Base-by-base conservation (phyloP, 1,140 invertebrate genomes). In the Drosophila paulistorum region DNA sequence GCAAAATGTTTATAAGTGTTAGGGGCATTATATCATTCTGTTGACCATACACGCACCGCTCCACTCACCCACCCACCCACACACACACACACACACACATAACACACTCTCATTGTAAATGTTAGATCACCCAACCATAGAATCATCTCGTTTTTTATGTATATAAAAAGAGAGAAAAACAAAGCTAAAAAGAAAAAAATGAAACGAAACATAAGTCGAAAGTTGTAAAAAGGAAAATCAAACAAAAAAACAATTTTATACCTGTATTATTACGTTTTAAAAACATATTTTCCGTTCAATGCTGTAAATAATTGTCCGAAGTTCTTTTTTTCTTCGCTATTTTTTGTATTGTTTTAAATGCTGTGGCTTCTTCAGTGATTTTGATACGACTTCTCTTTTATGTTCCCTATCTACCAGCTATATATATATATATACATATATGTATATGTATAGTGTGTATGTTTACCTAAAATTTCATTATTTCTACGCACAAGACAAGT, bases 401-500 rank as follows among this genome's bases (percentile, higher is more conserved):
- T 66, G 61, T 74, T 74, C 33, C 35, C 64, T 64, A 42, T 66
- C 11, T 62, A 69, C 58, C 9, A 51, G 9, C 45, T 51, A 51
- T 68, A 48, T 69, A 78, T 71, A 17, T 17, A 17, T 17, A 17
- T 17, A 17, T 17, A 17, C 71, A 71, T 45, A 60, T 71, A 55
- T 68, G 1, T 60, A 23, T 60, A 23, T 60, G n/a, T 37, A 35
- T 30, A 30, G 61, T 14, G 39, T 65, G 64, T 68, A 51, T 75
- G 55, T 73, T 72, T 77, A 41, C 55, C 30, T 71, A 37, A 63
- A 59, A 57, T 69, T 71, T 57, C 23, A 61, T 82, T 82, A 73
- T 63, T 77, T 82, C 37, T 78, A 87, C 83, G 83, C 83, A 86
- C 83, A 89, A 87, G 83, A 86, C 72, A 86, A 86, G 83, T 86